Conservation (phyloP, 2,888 invertebrate species). For the Caenorhabditis sp. region DNA sequence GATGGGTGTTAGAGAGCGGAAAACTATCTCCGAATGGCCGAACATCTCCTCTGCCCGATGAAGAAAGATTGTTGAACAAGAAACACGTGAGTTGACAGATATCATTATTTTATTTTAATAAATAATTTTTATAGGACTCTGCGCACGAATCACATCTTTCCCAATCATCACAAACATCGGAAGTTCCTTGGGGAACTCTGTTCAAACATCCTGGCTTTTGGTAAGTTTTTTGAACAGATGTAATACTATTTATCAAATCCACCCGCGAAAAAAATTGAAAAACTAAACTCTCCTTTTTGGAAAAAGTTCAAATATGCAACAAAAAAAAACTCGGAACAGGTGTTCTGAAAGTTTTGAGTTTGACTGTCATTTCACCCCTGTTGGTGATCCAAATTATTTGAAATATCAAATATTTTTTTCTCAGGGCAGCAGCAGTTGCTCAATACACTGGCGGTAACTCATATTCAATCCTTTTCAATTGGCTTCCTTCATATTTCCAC, state of each 20-base stretch:
- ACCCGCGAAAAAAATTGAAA: not conserved
- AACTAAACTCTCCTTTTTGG: not conserved
- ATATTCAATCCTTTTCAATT: slow-evolving; percentile 79
- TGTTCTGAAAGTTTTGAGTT: no score
- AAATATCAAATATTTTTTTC: no score
- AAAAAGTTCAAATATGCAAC: no score
- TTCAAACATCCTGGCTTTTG: slow-evolving; percentile 77
- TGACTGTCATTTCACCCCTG: no score
- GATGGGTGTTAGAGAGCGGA: slow-evolving; percentile 23
- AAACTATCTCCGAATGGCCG: slow-evolving; percentile 15
- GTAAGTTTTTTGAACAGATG: slow-evolving; percentile 70
- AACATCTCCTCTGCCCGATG: slow-evolving; percentile 34
- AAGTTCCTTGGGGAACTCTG: slow-evolving; percentile 77
- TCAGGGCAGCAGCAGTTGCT: slow-evolving; percentile 78
- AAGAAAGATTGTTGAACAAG: slow-evolving; percentile 37
- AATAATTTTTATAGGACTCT: slow-evolving; percentile 10
- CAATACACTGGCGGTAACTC: slow-evolving; percentile 81
- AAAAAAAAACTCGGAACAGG: no score
- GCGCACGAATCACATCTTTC: slow-evolving; percentile 20
- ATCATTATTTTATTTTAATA: no score
- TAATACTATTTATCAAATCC: not conserved
- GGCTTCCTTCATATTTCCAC: slow-evolving; percentile 81
- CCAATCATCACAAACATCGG: slow-evolving; percentile 33
- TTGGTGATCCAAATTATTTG: no score
- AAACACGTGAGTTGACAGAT: slow-evolving; percentile 14